Base-by-base conservation (phyloP, 2,113 vertebrate genomes). In the Pseudolaguvia tuberculata region DNA sequence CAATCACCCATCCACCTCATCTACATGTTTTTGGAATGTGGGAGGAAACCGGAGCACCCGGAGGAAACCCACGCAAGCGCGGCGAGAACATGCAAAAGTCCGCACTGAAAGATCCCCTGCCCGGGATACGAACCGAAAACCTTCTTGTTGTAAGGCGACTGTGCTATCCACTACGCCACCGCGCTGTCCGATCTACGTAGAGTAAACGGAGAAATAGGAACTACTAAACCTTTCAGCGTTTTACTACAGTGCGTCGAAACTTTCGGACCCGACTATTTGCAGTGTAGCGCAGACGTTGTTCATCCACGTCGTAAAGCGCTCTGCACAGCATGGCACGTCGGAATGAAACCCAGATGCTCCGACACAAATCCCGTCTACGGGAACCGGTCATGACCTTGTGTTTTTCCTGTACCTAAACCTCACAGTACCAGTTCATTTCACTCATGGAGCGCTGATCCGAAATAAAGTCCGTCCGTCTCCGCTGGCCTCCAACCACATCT, bases 401-500 rank as follows among this genome's bases (percentile, higher is more conserved):
- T 66, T 52, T n/a, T 72, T 71, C 42, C 68, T 71, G 31, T 31
- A 8, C 55, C 61, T 73, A 70, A n/a, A 73, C 63, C 62, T 39
- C 51, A 12, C 6, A 70, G 61, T 29, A 75, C 59, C 66, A 75
- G 56, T 56, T 70, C 42, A 50, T 73, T 25, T 70, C 4, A 21
- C 68, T 70, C 68, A 39, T 48, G 50, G 21, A 56, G 75, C 11
- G 69, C 57, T 55, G n/a, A 71, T 67, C 53, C 15, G 31, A 55
- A 76, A 72, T 68, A 81, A 78, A 47, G 63, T 55, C 55, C 45
- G 63, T 55, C 55, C 45, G 70, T 80, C 65, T 75, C 48, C 53
- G 48, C 79, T 80, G 55, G 78, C 68, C 48, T 47, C 70, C 70
- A 63, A 65, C 75, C 76, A 76, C 68, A 75, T 61, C 58, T 70